Percentiles rank a stretch among this genome's conserved stretches.
phyloP scores from a whole-genome alignment of 2,888 invertebrate genomes.

The Aleiodes alternator region DNA sequence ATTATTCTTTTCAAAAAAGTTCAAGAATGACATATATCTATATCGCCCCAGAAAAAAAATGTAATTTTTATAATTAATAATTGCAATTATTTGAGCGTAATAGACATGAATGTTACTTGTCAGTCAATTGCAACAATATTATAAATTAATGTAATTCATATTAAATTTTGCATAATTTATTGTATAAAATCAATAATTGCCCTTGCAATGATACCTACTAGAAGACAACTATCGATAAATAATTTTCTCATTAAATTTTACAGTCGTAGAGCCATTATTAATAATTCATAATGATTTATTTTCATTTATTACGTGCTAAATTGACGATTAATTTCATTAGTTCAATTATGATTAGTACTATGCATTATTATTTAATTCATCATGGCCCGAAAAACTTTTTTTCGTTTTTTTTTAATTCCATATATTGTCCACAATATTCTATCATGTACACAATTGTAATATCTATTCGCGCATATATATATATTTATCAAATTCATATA shows the following conservation, averaged over 20 bases:
- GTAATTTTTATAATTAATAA: too few species aligned
- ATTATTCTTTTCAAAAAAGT: too few species aligned
- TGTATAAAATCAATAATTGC: slow-evolving; percentile 62
- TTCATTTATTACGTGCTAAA: slow-evolving; percentile 35
- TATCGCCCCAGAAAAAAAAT: too few species aligned
- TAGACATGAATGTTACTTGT: too few species aligned
- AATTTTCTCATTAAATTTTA: slow-evolving; percentile 57
- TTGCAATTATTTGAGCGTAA: too few species aligned
- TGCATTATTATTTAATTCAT: slow-evolving; percentile 48
- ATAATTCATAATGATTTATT: slow-evolving; percentile 48
- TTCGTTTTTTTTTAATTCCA: slow-evolving; percentile 20
- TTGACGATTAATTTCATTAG: slow-evolving; percentile 40
- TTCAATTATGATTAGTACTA: slow-evolving; percentile 48
- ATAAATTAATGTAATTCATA: slow-evolving; percentile 13
- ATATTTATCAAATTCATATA: slow-evolving; percentile 43
- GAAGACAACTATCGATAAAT: slow-evolving; percentile 58
- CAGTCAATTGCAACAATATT: too few species aligned
- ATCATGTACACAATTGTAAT: slow-evolving; percentile 57
- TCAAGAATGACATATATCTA: too few species aligned
- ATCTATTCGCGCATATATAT: slow-evolving; percentile 50
- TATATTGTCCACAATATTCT: slow-evolving; percentile 42
- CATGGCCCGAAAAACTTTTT: slow-evolving; percentile 30
- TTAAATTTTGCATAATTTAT: slow-evolving; percentile 60
- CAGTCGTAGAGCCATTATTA: slow-evolving; percentile 50
- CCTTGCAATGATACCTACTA: slow-evolving; percentile 60